Conservation (phyloP, 2,888 invertebrate species). For the Amiota minor region DNA sequence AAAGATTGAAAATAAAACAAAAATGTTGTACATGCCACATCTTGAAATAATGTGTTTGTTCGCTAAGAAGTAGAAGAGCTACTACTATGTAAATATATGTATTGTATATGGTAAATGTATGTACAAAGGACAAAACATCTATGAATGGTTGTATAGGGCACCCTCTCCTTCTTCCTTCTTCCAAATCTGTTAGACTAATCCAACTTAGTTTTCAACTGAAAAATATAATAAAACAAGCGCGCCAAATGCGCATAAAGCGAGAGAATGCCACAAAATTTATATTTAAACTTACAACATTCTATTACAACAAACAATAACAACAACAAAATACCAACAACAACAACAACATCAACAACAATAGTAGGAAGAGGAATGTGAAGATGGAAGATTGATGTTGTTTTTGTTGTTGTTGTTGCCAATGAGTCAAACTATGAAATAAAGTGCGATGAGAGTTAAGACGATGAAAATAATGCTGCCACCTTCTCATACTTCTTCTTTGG, state of each 20-base stretch:
- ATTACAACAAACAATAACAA: constrained; percentile 35
- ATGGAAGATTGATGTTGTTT: no score
- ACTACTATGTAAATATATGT: no score
- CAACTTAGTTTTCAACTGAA: not conserved
- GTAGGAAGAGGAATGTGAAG: no score
- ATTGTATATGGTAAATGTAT: no score
- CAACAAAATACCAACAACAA: not conserved
- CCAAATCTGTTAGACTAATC: no score
- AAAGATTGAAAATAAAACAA: not conserved
- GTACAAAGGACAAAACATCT: no score
- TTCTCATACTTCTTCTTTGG: no score
- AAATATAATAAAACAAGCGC: constrained; percentile 5
- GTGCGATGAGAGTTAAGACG: not conserved
- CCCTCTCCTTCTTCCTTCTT: no score
- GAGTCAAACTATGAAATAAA: constrained; percentile 26
- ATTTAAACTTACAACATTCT: constrained; percentile 46
- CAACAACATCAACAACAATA: no score
- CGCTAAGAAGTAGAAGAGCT: not conserved
- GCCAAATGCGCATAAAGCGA: constrained; percentile 24
- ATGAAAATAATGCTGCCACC: no score
- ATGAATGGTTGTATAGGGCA: no score
- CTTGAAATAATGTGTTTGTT: constrained; percentile 40
- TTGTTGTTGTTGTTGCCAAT: not conserved
- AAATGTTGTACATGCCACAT: constrained; percentile 35
- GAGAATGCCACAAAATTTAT: constrained; percentile 45